phyloP scores from a whole-genome alignment of 2,888 invertebrate species.

The Clusia tigrina region DNA sequence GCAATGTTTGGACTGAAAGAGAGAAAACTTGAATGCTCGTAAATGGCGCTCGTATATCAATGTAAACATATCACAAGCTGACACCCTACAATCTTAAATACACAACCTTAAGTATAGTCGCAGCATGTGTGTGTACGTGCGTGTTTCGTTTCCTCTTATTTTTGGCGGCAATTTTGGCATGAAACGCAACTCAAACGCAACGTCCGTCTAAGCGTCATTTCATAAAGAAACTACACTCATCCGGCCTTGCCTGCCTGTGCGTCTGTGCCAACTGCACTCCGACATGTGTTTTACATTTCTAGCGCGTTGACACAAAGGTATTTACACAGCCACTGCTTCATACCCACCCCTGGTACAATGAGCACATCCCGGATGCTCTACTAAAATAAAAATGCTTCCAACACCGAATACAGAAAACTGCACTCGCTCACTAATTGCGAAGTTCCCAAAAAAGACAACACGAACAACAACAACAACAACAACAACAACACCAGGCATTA shows the following conservation, averaged over 20 bases:
- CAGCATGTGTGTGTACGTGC: not conserved
- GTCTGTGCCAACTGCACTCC: constrained; percentile 27
- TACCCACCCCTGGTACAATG: constrained; percentile 35
- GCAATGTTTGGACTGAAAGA: no score
- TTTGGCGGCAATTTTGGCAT: constrained; percentile 2
- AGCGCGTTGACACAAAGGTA: not conserved
- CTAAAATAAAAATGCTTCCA: constrained; percentile 13
- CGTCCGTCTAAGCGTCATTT: constrained; percentile 32
- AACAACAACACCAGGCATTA: constrained; percentile 31
- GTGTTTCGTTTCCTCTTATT: not conserved
- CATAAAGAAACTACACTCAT: no score
- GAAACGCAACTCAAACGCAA: not conserved
- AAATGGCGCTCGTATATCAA: not conserved
- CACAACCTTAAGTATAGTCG: not conserved
- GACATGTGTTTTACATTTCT: not conserved
- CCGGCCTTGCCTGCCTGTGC: constrained; percentile 55
- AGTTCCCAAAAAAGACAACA: constrained; percentile 42
- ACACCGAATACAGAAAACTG: constrained; percentile 36
- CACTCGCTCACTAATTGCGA: constrained; percentile 52
- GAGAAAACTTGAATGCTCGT: no score
- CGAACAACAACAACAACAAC: constrained; percentile 29
- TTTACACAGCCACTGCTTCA: not conserved
- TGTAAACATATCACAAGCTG: constrained; percentile 5
- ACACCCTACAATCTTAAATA: not conserved
- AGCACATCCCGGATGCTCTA: constrained; percentile 53